Conservation (phyloP, 2,113 vertebrate genomes). For the Rafetus swinhoei region DNA sequence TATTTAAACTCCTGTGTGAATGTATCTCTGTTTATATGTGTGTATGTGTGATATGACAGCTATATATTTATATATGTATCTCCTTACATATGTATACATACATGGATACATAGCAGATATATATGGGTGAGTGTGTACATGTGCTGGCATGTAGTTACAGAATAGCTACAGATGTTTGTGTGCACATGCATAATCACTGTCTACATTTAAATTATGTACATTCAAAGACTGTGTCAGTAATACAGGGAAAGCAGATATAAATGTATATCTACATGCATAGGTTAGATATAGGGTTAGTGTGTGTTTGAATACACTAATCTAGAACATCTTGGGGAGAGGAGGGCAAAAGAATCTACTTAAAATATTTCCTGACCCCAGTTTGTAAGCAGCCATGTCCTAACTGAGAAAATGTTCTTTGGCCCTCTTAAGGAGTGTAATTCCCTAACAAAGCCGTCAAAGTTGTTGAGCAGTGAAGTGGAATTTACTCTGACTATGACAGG, state of each 20-base stretch:
- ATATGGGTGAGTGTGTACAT: neutral
- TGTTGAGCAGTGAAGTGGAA: slow-evolving; percentile 55
- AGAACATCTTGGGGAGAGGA: fast-evolving
- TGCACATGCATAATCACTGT: neutral
- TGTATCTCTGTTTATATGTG: neutral
- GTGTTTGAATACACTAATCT: neutral
- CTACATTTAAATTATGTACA: neutral
- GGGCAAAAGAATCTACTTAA: neutral
- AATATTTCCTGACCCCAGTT: neutral
- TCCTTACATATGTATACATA: fast-evolving
- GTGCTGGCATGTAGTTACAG: neutral
- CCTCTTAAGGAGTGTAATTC: slow-evolving; percentile 22
- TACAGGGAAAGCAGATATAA: neutral
- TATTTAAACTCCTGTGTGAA: slow-evolving; percentile 30
- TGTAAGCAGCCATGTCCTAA: neutral
- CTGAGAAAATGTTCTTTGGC: slow-evolving; percentile 2
- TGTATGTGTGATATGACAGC: fast-evolving
- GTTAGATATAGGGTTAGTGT: fast-evolving
- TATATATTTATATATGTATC: fast-evolving
- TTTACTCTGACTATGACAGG: slow-evolving; percentile 60
- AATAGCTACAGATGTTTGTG: neutral
- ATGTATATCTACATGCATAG: neutral
- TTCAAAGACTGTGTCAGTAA: neutral
- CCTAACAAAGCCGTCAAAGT: slow-evolving; percentile 1
- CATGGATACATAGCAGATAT: neutral